Conservation (phyloP, 2,888 invertebrate genomes). For the Hirtodrosophila alboralis region DNA sequence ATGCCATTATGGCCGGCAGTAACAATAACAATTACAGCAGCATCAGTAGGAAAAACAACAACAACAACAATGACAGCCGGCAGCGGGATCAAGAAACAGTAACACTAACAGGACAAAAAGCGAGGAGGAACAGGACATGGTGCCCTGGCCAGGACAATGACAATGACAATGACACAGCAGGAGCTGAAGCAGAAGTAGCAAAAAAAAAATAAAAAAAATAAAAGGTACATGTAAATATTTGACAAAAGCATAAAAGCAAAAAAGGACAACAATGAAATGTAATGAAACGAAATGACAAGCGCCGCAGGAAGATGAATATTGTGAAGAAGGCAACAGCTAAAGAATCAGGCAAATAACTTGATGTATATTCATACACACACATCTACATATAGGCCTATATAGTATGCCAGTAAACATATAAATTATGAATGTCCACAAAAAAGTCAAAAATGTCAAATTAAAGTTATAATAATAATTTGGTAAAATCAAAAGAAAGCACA, state of each 20-base stretch:
- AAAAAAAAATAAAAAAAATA: no score
- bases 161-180: conserved; percentile 42
- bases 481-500: conserved; percentile 6
- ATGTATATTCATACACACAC: background rate
- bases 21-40: conserved; percentile 36
- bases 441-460: conserved; percentile 48
- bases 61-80: conserved; percentile 10
- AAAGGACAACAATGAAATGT: conserved; percentile 68
- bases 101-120: background rate
- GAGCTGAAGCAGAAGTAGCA: conserved; percentile 16
- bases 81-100: conserved; percentile 13
- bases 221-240: conserved; percentile 71
- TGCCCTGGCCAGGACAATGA: conserved; percentile 2
- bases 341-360: conserved; percentile 16
- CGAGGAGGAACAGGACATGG: conserved; percentile 8
- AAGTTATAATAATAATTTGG: conserved; percentile 39
- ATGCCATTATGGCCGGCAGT: conserved; percentile 51
- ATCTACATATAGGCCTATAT: conserved; percentile 1
- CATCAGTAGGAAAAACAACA: conserved; percentile 35
- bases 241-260: conserved; percentile 61
- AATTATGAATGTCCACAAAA: conserved; percentile 27
- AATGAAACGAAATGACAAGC: conserved; percentile 74
- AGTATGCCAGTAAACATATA: no score
- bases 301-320: conserved; percentile 39
- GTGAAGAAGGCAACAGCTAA: conserved; percentile 14